phyloP scores from a whole-genome alignment of 2,797 vertebrate genomes.

The Tragopan temminckii region DNA sequence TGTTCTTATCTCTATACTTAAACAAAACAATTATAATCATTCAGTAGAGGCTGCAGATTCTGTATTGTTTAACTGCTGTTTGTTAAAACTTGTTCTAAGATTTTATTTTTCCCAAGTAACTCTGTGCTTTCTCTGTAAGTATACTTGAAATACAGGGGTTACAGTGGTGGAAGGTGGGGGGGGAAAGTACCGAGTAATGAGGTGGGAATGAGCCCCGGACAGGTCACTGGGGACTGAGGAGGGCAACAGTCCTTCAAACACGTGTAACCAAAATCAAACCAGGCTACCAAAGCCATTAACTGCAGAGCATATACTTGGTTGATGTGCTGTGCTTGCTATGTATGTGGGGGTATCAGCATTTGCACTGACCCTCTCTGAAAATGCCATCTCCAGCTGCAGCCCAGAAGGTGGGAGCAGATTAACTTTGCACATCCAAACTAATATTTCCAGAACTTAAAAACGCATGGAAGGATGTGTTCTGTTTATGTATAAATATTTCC shows the following conservation, averaged over 20 bases:
- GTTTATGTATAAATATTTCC: neutral
- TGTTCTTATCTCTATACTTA: neutral
- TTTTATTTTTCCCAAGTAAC: neutral
- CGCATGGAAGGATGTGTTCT: fast-evolving
- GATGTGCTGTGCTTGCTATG: fast-evolving
- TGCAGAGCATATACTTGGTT: fast-evolving
- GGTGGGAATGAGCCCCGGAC: neutral
- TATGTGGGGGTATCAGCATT: fast-evolving
- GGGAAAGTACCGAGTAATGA: neutral
- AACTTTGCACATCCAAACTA: neutral
- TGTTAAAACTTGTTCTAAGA: neutral
- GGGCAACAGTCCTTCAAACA: fast-evolving
- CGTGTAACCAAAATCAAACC: fast-evolving
- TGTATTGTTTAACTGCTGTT: neutral
- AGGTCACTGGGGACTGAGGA: neutral
- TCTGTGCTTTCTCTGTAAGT: fast-evolving
- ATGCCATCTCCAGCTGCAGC: fast-evolving
- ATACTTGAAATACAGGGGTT: neutral
- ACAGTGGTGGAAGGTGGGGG: neutral
- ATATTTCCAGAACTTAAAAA: neutral
- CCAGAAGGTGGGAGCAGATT: neutral
- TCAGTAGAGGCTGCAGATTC: neutral
- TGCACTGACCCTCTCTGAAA: neutral
- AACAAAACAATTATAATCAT: neutral
- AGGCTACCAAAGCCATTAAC: fast-evolving